Percentiles rank a stretch among this genome's conserved stretches.
Conservation (phyloP, 2,888 invertebrate genomes). For the Julus scandinavius region DNA sequence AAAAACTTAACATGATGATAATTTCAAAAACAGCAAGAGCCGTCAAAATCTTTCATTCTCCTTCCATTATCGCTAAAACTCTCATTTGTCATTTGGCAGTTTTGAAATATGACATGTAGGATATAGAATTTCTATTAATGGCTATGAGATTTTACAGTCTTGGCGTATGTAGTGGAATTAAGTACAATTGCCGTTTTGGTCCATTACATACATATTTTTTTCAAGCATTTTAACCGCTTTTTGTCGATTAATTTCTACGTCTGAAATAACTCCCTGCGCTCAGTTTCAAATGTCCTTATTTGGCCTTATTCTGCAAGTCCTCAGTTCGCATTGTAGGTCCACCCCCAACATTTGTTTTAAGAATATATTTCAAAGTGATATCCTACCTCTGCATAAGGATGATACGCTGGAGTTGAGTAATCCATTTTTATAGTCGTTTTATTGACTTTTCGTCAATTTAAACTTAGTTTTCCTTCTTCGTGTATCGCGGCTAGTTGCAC, state of each 20-base stretch:
- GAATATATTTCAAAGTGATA: not conserved
- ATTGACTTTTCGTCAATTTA: not conserved
- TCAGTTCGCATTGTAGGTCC: not conserved
- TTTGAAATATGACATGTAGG: not conserved
- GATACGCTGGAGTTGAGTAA: constrained; percentile 28
- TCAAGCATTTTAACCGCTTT: not conserved
- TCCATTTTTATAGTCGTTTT: constrained; percentile 47
- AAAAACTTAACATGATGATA: not conserved
- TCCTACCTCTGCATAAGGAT: constrained; percentile 51
- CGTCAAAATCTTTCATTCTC: not conserved
- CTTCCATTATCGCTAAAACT: not conserved
- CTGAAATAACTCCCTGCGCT: not conserved
- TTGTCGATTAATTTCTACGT: not conserved
- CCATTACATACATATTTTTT: not conserved
- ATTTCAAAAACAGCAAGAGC: not conserved
- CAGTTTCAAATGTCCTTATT: constrained; percentile 34
- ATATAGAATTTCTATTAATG: not conserved
- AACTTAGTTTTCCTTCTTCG: not conserved
- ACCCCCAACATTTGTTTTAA: not conserved
- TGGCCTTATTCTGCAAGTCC: not conserved
- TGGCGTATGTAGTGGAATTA: not conserved
- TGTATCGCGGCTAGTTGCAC: constrained; percentile 24
- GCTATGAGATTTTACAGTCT: not conserved
- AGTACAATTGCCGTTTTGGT: not conserved
- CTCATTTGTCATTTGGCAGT: not conserved